phyloP scores from a whole-genome alignment of 1,140 invertebrate genomes.

The Maconellicoccus hirsutus region DNA sequence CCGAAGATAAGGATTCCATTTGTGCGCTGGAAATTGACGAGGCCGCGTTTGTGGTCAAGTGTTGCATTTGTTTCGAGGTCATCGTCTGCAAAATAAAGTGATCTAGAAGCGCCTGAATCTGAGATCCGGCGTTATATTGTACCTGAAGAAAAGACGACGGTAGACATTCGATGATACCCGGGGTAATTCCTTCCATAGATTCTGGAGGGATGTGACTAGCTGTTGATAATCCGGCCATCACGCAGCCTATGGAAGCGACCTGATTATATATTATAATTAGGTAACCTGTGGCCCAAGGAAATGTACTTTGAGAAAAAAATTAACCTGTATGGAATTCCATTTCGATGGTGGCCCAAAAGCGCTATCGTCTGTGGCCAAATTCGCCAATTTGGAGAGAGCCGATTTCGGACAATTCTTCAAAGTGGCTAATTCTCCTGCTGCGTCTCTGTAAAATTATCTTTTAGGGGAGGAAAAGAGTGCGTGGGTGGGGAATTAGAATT shows the following conservation, averaged over 20 bases:
- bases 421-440: neutral
- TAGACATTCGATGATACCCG: conserved; percentile 28
- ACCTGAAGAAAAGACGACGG: conserved; percentile 27
- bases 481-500: neutral
- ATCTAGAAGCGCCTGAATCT: too few species aligned
- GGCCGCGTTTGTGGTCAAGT: neutral
- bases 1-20: neutral
- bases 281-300: too few species aligned
- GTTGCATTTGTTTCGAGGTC: conserved; percentile 1
- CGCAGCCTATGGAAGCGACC: conserved; percentile 30
- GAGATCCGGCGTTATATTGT: conserved; percentile 2
- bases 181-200: conserved; percentile 29
- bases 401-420: neutral
- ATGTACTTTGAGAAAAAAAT: too few species aligned
- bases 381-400: neutral
- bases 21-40: neutral
- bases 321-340: conserved; percentile 12
- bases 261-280: conserved; percentile 23
- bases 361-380: neutral
- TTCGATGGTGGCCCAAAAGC: conserved; percentile 1
- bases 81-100: conserved; percentile 5
- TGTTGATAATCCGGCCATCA: conserved; percentile 28
- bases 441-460: conserved; percentile 8
- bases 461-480: too few species aligned
- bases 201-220: conserved; percentile 26